Base-by-base conservation (phyloP, 2,113 vertebrate species). In the Anseranas semipalmata region DNA sequence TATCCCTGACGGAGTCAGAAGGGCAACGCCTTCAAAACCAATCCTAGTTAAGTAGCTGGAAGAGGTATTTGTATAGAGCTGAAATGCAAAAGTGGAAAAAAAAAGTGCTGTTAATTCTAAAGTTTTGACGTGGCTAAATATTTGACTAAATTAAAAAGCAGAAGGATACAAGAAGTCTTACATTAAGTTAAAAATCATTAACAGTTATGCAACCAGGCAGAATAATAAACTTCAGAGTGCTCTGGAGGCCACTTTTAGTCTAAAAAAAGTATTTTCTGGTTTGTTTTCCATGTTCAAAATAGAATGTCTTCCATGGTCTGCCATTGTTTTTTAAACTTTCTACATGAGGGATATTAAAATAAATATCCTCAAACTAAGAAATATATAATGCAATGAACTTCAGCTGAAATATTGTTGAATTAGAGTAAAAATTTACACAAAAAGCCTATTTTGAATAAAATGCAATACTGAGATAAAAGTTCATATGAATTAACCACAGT, bases 241-340 rank as follows among this genome's bases (percentile, higher is more conserved):
- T 53, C 45, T 0, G 33, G 30, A 80, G 15, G 10, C 32, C 27
- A 84, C 1, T 32, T 50, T 63, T 24, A 71, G 78, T 67, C 30
- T 71, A n/a, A 39, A 66, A 50, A 82, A 30, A 60, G 7, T 21
- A 70, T 30, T 65, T 76, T 43, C 41, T 87, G 10, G 28, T 16
- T 90, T 88, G 25, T 27, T 85, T 63, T 41, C 41, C n/a, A 35
- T 27, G 28, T 32, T 85, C 66, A 70, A 46, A 79, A 85, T 1
- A 56, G 21, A 67, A 27, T 82, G 59, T 22, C 30, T 71, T 66
- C 18, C 76, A 58, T 8, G 15, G 28, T 15, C 41, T 15, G 8
- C 7, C 48, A 67, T 0, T 1, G 5, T 10, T 71, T 60, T 55
- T 27, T 0, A 9, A 13, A 48, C 71, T 70, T 77, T 48, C 27